Base-by-base conservation (phyloP, 2,113 vertebrate genomes). In the Procavia capensis region DNA sequence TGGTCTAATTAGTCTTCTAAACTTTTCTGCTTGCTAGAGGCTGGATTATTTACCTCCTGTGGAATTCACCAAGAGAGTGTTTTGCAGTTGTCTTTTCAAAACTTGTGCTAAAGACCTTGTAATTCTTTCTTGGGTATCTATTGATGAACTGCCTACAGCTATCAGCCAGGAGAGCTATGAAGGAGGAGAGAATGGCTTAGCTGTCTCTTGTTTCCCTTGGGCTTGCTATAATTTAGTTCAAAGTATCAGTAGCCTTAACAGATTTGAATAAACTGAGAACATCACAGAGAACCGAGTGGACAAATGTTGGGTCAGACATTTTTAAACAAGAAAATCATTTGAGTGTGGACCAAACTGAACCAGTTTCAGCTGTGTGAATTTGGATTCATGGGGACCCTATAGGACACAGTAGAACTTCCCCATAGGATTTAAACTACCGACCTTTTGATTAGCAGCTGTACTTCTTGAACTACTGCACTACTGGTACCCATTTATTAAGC, bases 11-110 rank as follows among this genome's bases (percentile, higher is more conserved):
- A 61, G 19, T n/a, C 34, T 85, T 74, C 43, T 75, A 3, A 20
- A 16, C 7, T 17, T 27, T 27, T 57, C 29, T 16, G 9, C 66
- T 24, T 85, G 47, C 76, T 94, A 24, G 85, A 78, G 45, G 79
- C 66, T 88, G 54, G 39, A 45, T 92, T 84, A 41, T n/a, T n/a
- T 29, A 57, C 36, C 24, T 70, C n/a, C 22, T 43, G 9, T 68
- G 20, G 68, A 70, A 91, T 89, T 88, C 59, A 63, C 45, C 87
- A 45, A 59, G 10, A 54, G 13, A 3, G 29, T 64, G 27, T 84
- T 93, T 92, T 59, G 20, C 11, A 50, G 59, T 17, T n/a, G 16
- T 45, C 66, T 85, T 96, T 90, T 45, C 59, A 74, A 94, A 95
- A 75, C 61, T 68, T 91, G 3, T 82, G 59, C 57, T 94, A 57